A percentile compares a stretch with the other conserved stretches of the same genome.
Evolutionary conservation across 2,113 vertebrate genomes (phyloP).

Genomic region (Sapajus apella): DNA sequence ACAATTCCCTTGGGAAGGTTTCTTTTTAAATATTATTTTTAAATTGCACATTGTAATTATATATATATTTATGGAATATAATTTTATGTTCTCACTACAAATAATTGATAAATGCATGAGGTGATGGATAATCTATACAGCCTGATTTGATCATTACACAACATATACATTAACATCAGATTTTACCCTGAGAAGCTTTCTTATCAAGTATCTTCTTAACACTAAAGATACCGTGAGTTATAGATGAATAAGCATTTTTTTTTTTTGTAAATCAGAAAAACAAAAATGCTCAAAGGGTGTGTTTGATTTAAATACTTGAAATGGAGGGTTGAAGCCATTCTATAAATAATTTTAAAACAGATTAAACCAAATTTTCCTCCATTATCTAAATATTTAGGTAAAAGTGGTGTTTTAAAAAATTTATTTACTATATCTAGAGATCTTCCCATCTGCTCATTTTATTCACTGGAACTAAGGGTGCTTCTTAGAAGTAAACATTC

Average conservation of each 20-base stretch:
- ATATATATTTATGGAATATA: not conserved
- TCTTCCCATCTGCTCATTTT: not conserved
- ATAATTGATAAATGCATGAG: not conserved
- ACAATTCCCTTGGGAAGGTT: not conserved
- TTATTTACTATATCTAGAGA: not conserved
- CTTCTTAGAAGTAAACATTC: not conserved
- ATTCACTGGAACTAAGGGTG: not conserved
- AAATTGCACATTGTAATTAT: not conserved
- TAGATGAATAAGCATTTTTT: not conserved
- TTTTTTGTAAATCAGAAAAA: not conserved
- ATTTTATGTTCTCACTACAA: not conserved
- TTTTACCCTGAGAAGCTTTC: not conserved
- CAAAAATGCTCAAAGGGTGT: not conserved
- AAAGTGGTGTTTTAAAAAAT: not conserved
- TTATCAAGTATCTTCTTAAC: conserved; percentile 21
- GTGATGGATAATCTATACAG: not conserved
- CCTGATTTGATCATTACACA: not conserved
- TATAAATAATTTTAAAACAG: not conserved
- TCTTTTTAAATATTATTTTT: not conserved
- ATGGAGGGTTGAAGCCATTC: not conserved
- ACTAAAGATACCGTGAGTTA: not conserved
- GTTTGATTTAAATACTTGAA: not conserved
- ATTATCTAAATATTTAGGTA: conserved; percentile 9
- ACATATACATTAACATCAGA: not conserved
- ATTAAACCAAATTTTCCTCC: not conserved